phyloP scores from a whole-genome alignment of 1,140 invertebrate species.

The Papilio xuthus region DNA sequence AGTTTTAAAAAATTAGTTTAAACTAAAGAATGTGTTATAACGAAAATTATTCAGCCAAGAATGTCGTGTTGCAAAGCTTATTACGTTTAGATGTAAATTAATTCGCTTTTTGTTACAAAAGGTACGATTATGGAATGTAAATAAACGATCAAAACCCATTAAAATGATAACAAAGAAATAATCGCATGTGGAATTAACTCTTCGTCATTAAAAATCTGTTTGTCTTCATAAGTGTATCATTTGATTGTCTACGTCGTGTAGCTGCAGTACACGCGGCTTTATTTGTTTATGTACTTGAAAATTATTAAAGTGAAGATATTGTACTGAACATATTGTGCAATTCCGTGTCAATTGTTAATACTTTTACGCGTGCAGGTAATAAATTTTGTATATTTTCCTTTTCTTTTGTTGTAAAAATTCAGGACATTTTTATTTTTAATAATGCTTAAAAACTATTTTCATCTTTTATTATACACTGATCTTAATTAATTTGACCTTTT shows the following conservation, averaged over 20 bases:
- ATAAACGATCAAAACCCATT: slow-evolving; percentile 1
- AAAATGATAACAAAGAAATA: slow-evolving; percentile 11
- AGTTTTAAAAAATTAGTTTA: too few species aligned
- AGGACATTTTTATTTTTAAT: too few species aligned
- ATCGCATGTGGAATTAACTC: slow-evolving; percentile 9
- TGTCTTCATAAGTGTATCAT: not conserved
- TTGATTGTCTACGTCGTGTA: not conserved
- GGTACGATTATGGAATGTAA: not conserved
- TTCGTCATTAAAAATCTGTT: not conserved
- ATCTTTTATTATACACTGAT: too few species aligned
- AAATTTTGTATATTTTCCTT: not conserved
- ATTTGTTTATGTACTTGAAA: not conserved
- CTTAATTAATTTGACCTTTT: too few species aligned
- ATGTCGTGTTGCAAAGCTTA: not conserved
- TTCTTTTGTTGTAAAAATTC: too few species aligned
- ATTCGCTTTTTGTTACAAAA: not conserved
- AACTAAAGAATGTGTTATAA: too few species aligned
- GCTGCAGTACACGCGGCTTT: not conserved
- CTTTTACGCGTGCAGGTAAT: not conserved
- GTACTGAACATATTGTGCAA: not conserved
- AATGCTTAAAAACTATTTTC: too few species aligned
- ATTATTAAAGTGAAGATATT: not conserved
- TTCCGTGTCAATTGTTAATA: not conserved
- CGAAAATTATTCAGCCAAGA: too few species aligned
- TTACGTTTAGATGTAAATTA: not conserved